These are phyloP conservation scores for Chrysochloris asiatica DNA, from an alignment of 2,113 vertebrate species.

Conservation along the genomic window DNA sequence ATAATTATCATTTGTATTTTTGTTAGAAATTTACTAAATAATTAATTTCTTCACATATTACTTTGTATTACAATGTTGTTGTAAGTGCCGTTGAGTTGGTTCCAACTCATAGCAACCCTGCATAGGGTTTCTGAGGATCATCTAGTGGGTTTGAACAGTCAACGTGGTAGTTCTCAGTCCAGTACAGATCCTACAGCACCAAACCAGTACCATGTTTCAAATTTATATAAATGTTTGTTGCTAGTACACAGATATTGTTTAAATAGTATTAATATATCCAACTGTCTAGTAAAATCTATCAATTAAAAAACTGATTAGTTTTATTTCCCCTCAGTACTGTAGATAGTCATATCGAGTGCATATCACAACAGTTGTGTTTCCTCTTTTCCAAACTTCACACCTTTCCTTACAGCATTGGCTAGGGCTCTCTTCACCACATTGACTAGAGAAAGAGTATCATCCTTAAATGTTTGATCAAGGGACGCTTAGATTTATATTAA, in stretches of 20 bases:
- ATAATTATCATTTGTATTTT: neutral
- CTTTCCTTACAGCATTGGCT: neutral
- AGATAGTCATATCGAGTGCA: neutral
- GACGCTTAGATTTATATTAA: neutral
- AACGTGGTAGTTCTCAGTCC: too few relatives aligned
- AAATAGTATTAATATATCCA: neutral
- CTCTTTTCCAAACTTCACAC: neutral
- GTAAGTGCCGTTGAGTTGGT: too few relatives aligned
- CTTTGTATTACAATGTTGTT: neutral
- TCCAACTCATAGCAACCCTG: too few relatives aligned
- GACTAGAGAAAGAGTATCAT: neutral
- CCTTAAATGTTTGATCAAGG: neutral
- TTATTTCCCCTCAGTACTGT: neutral
- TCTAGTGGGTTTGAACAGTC: too few relatives aligned
- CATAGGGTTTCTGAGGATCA: too few relatives aligned
- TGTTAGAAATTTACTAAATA: neutral
- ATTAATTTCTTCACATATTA: neutral
- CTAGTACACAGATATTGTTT: neutral
- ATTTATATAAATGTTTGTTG: neutral
- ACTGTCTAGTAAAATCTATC: neutral
- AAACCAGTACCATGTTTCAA: neutral
- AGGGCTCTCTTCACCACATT: too few relatives aligned
- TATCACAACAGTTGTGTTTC: neutral
- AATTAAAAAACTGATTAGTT: neutral
- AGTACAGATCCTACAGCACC: too few relatives aligned